Evolutionary conservation across 2,113 vertebrate genomes (phyloP).

Genomic region (Anarrhichthys ocellatus): DNA sequence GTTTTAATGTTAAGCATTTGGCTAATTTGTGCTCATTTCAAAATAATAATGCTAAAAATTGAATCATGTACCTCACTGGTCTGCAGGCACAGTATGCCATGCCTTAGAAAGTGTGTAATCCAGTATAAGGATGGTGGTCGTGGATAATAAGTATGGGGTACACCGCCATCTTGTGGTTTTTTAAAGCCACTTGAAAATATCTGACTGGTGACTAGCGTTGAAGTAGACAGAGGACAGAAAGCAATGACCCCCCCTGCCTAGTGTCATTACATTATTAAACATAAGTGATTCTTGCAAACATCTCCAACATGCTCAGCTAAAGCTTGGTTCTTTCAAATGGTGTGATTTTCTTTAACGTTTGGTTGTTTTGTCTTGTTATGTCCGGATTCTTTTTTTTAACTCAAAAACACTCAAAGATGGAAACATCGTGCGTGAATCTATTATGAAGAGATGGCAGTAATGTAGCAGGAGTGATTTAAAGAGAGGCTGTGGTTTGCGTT

Average conservation of each 20-base stretch:
- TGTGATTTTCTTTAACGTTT: neutral
- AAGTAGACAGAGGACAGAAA: neutral
- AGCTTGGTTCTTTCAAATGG: neutral
- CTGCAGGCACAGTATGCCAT: neutral
- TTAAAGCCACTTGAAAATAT: neutral
- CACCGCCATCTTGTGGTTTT: conserved; percentile 63
- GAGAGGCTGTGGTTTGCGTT: neutral
- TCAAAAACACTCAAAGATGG: neutral
- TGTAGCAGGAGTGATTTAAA: neutral
- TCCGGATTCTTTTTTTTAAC: neutral
- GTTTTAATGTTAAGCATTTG: neutral
- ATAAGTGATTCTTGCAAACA: neutral
- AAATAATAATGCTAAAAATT: neutral
- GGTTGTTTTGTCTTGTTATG: neutral
- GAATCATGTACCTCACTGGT: neutral
- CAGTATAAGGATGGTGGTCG: neutral
- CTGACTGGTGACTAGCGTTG: neutral
- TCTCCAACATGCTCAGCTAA: neutral
- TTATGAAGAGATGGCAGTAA: neutral
- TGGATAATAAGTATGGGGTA: conserved; percentile 1
- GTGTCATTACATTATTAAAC: neutral
- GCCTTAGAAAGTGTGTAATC: neutral
- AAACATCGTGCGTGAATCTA: neutral
- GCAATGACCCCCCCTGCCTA: neutral
- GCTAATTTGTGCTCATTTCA: neutral